Conservation (phyloP, 64 coral and sea anemone genomes). For the Astreopora myriophthalma region DNA sequence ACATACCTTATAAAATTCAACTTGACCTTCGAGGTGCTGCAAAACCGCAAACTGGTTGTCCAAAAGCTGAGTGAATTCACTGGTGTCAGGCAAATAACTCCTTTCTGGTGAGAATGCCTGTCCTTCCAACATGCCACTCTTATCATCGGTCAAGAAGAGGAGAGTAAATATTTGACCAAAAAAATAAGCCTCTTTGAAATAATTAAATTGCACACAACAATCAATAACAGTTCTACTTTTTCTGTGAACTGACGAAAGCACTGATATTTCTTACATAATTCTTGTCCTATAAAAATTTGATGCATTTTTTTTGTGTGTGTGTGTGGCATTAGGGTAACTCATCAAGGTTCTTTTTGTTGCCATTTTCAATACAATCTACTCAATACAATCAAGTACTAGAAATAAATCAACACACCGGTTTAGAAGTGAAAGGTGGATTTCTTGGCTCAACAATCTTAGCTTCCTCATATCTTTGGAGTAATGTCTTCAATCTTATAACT, state of each 20-base stretch:
- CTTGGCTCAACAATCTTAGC: background rate
- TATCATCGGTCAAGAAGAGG: background rate
- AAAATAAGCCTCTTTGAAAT: background rate
- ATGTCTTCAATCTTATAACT: slow-evolving; percentile 73
- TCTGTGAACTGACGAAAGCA: too few species aligned
- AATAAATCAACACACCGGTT: background rate
- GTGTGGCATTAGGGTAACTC: background rate
- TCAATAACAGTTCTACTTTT: too few species aligned
- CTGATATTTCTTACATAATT: too few species aligned
- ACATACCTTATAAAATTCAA: slow-evolving; percentile 89
- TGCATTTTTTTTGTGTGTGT: too few species aligned
- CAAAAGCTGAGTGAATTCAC: slow-evolving; percentile 77
- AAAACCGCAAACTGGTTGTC: slow-evolving; percentile 73
- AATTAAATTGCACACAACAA: too few species aligned
- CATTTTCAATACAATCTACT: background rate
- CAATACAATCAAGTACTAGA: background rate
- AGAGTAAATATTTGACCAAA: background rate
- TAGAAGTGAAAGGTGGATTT: background rate
- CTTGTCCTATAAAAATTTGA: too few species aligned
- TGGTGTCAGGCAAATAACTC: slow-evolving; percentile 33
- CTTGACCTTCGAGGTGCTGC: slow-evolving; percentile 69
- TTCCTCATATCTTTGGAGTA: slow-evolving; percentile 74
- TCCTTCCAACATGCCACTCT: background rate
- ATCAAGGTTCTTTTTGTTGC: background rate
- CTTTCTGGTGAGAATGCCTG: background rate